Evolutionary conservation across 23 tunicate genomes (phyloP).

Genomic region (Ascidia mentula): DNA sequence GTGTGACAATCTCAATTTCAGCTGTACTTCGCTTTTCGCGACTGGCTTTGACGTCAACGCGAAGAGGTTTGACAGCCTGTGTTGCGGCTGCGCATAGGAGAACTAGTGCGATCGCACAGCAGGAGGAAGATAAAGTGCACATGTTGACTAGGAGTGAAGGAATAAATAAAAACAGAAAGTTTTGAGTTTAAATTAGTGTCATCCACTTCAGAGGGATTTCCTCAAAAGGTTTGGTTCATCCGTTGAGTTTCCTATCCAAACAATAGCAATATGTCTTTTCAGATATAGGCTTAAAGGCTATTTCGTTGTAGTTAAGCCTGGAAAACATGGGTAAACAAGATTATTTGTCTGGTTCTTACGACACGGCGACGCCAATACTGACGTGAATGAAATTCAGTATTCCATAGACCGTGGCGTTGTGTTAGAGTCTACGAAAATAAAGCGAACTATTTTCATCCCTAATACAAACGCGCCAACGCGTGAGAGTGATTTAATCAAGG

Average conservation of each 20-base stretch:
- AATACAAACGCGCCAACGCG: not conserved
- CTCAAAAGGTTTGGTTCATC: not conserved
- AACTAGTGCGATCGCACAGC: not conserved
- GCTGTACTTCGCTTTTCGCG: constrained; percentile 12
- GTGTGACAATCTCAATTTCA: constrained; percentile 60
- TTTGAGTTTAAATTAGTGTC: not conserved
- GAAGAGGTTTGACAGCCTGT: constrained; percentile 12
- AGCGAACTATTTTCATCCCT: not conserved
- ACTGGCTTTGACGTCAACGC: constrained; percentile 60
- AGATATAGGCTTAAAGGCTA: not conserved
- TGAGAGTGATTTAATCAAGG: constrained; percentile 7
- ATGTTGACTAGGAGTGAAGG: not conserved
- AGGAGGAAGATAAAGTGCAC: not conserved
- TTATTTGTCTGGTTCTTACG: not conserved
- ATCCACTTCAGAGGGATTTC: not conserved
- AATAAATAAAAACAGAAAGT: constrained; percentile 1
- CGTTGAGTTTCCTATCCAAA: not conserved
- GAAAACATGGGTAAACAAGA: not conserved
- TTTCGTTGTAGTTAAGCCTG: not conserved
- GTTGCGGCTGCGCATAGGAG: not conserved
- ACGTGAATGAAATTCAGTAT: not conserved
- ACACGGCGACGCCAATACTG: not conserved
- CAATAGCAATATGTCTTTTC: not conserved
- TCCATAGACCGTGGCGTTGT: not conserved
- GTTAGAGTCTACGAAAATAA: not conserved